A percentile compares a stretch with the other conserved stretches of the same genome.
phyloP scores from a whole-genome alignment of 2,113 vertebrate genomes.

The Onychorhynchus coronatus region DNA sequence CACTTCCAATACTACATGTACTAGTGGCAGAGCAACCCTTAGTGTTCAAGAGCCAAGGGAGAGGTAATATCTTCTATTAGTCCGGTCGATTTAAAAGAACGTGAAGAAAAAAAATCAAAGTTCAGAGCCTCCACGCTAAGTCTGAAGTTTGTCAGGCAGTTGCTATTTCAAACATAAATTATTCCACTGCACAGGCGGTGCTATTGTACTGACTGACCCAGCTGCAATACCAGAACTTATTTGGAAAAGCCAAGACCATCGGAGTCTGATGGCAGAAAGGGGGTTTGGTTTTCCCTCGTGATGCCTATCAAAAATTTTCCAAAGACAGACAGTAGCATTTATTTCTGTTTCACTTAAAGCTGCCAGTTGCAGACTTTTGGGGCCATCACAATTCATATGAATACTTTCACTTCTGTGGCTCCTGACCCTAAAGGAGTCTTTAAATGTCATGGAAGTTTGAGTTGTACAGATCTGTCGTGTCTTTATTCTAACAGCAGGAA shows the following conservation, averaged over 20 bases:
- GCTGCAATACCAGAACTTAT: too few relatives aligned
- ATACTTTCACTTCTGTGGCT: not conserved
- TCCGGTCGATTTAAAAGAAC: not conserved
- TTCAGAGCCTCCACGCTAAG: not conserved
- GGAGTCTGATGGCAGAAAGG: not conserved
- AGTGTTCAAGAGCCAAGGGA: not conserved
- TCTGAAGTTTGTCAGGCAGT: not conserved
- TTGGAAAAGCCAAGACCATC: not conserved
- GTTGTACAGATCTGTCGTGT: not conserved
- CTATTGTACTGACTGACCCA: not conserved
- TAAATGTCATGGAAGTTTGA: not conserved
- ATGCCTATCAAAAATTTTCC: not conserved
- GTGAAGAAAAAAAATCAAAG: not conserved
- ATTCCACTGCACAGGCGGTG: not conserved
- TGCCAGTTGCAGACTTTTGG: not conserved
- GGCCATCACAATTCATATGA: not conserved
- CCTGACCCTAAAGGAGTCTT: not conserved
- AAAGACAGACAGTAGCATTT: not conserved
- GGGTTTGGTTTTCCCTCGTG: not conserved
- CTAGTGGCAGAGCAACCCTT: not conserved
- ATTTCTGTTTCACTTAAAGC: not conserved
- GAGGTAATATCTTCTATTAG: not conserved
- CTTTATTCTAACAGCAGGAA: not conserved
- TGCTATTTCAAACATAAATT: not conserved
- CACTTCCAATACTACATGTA: not conserved